Evolutionary conservation across 2,888 invertebrate genomes (phyloP), one percentile per base, ranked within the genome.

Genomic region (Acrobasis repandana): DNA sequence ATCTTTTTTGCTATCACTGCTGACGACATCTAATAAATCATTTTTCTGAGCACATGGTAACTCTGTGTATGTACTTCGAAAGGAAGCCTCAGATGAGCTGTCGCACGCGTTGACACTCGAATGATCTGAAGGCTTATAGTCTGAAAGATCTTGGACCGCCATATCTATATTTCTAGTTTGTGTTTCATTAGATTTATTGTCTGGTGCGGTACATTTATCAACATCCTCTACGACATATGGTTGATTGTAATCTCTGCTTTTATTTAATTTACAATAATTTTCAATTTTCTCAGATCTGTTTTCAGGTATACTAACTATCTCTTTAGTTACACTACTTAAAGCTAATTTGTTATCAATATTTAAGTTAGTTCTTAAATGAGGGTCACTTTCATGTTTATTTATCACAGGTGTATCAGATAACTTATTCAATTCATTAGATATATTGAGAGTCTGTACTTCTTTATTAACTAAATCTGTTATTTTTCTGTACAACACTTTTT

Each of bases 261-360:
- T 92, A 79, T 92, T 92, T 79, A 92, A 83, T 81, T 91, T 92
- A 87, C 92, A 92, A 83, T 88, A 92, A 79, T 92, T 92, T 76
- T 90, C 90, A 72, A 92, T 80, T 85, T 83, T 90, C 64, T 91
- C 90, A 91, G 91, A 91, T 90, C 90, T 92, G 68, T 68, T 67
- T 74, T 84, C 85, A 79, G 77, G 71, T 82, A 80, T 82, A 72
- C 65, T 75, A 68, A 76, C 75, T 72, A 70, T 63, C 70, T 77
- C 70, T 73, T 77, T 80, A 75, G 77, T 76, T 81, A 82, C 72
- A 71, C 76, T 87, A 86, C 85, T 86, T 90, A 91, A 69, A 78
- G 73, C 85, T 88, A 91, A 66, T 70, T 71, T 73, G 72, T 72
- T 79, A 79, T 83, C 82, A 77, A 71, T 85, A 84, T 86, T 85